A percentile compares a stretch with the other conserved stretches of the same genome.
Evolutionary conservation across 2,888 invertebrate genomes (phyloP).

Genomic region (Brachylomia viminalis): DNA sequence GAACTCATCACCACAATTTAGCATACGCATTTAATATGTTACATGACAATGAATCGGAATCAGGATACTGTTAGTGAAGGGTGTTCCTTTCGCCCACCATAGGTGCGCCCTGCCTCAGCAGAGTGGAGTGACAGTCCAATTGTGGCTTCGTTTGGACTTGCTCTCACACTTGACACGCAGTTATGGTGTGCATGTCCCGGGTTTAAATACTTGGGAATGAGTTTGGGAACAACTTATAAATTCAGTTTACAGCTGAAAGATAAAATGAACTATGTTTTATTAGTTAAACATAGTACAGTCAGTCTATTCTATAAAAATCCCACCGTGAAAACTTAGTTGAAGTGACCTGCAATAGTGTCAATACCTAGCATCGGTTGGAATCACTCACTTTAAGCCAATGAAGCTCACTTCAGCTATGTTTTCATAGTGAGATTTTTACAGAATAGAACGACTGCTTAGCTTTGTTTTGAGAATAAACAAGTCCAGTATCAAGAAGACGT

Average conservation of each 20-base stretch:
- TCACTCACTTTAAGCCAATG: too few relatives aligned
- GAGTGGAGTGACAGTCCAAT: constrained; percentile 78
- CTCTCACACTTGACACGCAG: constrained; percentile 57
- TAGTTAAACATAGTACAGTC: not conserved
- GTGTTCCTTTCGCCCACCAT: constrained; percentile 49
- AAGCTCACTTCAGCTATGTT: too few relatives aligned
- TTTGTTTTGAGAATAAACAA: not conserved
- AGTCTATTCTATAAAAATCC: too few relatives aligned
- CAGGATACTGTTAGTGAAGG: constrained; percentile 45
- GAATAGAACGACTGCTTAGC: too few relatives aligned
- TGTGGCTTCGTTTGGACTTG: constrained; percentile 82
- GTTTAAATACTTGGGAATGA: constrained; percentile 48
- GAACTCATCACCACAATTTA: not conserved
- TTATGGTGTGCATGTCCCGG: constrained; percentile 62
- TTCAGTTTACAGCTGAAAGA: not conserved
- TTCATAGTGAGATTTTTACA: too few relatives aligned
- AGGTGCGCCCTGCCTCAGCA: constrained; percentile 57
- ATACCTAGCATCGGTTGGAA: too few relatives aligned
- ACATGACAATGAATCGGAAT: constrained; percentile 6
- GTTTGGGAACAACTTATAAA: not conserved
- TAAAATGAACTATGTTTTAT: too few relatives aligned
- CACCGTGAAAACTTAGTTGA: too few relatives aligned
- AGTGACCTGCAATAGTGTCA: too few relatives aligned
- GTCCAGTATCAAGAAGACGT: not conserved
- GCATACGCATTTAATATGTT: not conserved